Percentiles rank a stretch among this genome's conserved stretches.
Evolutionary conservation across 2,888 invertebrate species (phyloP).

Genomic region (Scrobipalpa costella): DNA sequence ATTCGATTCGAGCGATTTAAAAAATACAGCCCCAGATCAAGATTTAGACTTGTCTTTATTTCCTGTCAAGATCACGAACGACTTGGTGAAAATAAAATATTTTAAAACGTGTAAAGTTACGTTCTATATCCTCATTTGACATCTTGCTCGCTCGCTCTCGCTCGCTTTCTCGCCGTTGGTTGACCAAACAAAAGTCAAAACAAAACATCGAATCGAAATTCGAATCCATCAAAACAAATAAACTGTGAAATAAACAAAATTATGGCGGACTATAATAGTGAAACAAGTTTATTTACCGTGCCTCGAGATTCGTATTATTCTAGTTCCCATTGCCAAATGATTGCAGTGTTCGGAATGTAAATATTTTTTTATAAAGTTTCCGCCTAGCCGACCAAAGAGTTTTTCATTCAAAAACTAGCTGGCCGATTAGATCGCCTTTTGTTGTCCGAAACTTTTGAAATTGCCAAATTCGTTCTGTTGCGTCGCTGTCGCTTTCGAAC

Average conservation of each 20-base stretch:
- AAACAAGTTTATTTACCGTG: conserved; percentile 13
- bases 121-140: not conserved
- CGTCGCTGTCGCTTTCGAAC: conserved; percentile 17
- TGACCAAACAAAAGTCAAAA: conserved; percentile 27
- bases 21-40: no score
- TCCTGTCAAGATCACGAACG: not conserved
- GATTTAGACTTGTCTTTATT: no score
- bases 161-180: conserved; percentile 7
- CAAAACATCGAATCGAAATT: no score
- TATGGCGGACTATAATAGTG: conserved; percentile 26
- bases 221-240: not conserved
- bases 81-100: no score
- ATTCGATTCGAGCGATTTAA: no score
- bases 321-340: no score
- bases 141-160: not conserved
- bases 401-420: conserved; percentile 29
- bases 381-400: not conserved
- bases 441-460: conserved; percentile 34
- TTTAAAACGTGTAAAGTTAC: conserved; percentile 16
- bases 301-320: not conserved
- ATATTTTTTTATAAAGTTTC: conserved; percentile 14
- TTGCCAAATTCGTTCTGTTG: not conserved
- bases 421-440: conserved; percentile 45
- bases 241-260: conserved; percentile 25
- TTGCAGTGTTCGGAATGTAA: conserved; percentile 42